Evolutionary conservation across 2,888 invertebrate species (phyloP).

Genomic region (Metallyticus violacea): DNA sequence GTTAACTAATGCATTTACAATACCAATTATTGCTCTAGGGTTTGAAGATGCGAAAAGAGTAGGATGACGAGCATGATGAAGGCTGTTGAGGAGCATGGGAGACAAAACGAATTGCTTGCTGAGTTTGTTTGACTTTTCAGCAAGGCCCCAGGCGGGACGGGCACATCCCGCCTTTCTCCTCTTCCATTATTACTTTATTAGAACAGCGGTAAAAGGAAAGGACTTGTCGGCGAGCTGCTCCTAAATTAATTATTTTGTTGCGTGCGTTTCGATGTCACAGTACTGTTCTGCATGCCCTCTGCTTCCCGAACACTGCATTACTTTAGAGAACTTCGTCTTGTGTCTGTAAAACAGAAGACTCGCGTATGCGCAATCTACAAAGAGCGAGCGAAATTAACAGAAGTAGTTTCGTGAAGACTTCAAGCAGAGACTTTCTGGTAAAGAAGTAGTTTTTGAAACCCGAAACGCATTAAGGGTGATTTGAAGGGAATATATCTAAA

Average conservation of each 20-base stretch:
- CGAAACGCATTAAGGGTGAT: too few species aligned
- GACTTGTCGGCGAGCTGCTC: not conserved
- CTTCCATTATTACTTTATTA: not conserved
- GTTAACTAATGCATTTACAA: not conserved
- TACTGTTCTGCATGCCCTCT: not conserved
- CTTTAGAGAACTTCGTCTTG: not conserved
- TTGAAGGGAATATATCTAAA: too few species aligned
- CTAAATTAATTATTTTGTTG: conserved; percentile 17
- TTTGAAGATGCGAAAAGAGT: not conserved
- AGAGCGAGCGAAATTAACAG: not conserved
- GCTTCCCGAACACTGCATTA: too few species aligned
- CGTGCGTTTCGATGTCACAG: not conserved
- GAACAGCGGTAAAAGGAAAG: not conserved
- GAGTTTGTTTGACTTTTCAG: conserved; percentile 13
- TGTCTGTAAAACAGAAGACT: not conserved
- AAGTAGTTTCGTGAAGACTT: not conserved
- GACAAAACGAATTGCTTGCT: not conserved
- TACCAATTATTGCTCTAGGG: too few species aligned
- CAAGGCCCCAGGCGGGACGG: not conserved
- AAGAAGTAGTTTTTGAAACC: too few species aligned
- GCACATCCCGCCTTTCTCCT: too few species aligned
- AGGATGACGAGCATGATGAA: too few species aligned
- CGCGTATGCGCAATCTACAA: too few species aligned
- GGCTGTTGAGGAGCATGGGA: too few species aligned
- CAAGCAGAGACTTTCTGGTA: not conserved